A percentile compares a stretch with the other conserved stretches of the same genome.
Evolutionary conservation across 2,888 invertebrate species (phyloP).

Genomic region (Dendrolimus pini): DNA sequence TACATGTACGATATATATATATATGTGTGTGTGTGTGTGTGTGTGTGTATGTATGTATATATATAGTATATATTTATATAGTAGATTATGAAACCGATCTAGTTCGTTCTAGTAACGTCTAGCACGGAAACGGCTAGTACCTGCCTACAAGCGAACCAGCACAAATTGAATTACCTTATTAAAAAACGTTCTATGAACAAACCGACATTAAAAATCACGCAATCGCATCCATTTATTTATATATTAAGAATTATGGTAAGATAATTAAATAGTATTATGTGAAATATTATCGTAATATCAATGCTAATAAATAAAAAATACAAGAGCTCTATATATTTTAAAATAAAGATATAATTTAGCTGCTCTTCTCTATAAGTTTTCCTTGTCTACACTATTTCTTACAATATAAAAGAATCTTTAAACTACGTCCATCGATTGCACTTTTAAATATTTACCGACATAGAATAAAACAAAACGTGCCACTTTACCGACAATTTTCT

Average conservation of each 20-base stretch:
- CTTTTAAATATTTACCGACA: background rate
- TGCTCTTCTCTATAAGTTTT: background rate
- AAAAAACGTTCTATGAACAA: constrained; percentile 7
- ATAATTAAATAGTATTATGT: constrained; percentile 12
- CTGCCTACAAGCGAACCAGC: background rate
- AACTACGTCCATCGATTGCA: background rate
- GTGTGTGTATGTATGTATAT: no score
- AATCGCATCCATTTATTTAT: background rate
- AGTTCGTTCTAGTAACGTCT: background rate
- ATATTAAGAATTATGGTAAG: constrained; percentile 2
- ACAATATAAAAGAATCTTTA: background rate
- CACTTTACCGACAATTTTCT: background rate
- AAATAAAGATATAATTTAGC: background rate
- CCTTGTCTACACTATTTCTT: background rate
- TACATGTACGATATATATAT: no score
- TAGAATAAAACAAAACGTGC: background rate
- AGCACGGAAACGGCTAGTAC: background rate
- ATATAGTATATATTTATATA: no score
- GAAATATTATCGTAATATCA: constrained; percentile 9
- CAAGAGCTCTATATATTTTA: background rate
- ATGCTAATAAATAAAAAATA: constrained; percentile 5
- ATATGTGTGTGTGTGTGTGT: no score
- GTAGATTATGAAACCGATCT: no score
- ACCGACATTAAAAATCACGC: background rate
- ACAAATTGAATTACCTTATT: background rate